Conservation (phyloP, 2,113 vertebrate species). For the Ammodytes dubius region DNA sequence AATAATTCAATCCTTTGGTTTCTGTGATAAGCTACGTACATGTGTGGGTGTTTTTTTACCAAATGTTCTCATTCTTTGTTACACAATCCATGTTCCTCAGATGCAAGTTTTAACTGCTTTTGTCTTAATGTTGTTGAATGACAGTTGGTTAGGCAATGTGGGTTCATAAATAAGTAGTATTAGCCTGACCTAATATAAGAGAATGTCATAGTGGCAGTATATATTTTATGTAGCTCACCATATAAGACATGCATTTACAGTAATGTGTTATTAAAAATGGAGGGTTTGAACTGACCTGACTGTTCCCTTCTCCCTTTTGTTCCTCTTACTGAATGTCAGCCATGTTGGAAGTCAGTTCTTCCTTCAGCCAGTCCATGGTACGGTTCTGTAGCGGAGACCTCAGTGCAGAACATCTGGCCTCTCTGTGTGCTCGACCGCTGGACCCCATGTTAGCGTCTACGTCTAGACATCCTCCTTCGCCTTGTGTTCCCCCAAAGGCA, state of each 20-base stretch:
- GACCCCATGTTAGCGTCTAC: conserved; percentile 84
- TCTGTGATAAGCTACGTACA: neutral
- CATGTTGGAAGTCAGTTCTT: conserved; percentile 85
- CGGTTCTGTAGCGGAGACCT: conserved; percentile 88
- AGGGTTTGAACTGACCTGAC: neutral
- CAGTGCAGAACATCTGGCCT: conserved; percentile 70
- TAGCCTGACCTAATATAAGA: neutral
- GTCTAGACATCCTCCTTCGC: conserved; percentile 66
- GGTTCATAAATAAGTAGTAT: neutral
- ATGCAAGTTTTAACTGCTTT: neutral
- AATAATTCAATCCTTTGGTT: conserved; percentile 13
- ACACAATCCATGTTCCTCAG: neutral
- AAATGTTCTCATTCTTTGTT: neutral
- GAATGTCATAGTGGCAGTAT: neutral
- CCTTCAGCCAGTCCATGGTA: conserved; percentile 85
- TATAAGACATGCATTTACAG: neutral
- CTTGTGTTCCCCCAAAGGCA: conserved; percentile 81
- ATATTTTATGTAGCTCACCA: neutral
- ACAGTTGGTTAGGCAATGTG: neutral
- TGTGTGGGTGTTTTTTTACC: neutral
- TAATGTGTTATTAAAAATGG: neutral
- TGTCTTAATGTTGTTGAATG: neutral
- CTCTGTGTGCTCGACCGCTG: conserved; percentile 80
- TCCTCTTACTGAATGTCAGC: conserved; percentile 74
- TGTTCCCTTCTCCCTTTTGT: conserved; percentile 22